A percentile compares a stretch with the other conserved stretches of the same genome.
Evolutionary conservation across 2,113 vertebrate genomes (phyloP).

Genomic region (Petroica traversi): DNA sequence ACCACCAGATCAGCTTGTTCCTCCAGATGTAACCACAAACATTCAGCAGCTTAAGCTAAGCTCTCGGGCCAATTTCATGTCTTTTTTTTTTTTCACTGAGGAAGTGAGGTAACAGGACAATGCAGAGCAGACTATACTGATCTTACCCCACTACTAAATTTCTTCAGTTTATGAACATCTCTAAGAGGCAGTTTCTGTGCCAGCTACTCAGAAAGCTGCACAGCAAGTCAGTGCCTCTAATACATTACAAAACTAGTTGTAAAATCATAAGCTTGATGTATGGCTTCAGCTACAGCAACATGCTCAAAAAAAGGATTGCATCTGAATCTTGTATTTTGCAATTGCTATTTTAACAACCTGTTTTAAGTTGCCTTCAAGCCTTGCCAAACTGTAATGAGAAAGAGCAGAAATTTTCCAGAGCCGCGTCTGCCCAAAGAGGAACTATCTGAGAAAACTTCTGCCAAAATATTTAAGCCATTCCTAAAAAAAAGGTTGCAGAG

Average conservation of each 20-base stretch:
- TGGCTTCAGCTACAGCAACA: not conserved
- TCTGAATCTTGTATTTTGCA: slow-evolving; percentile 17
- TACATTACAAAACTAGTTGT: not conserved
- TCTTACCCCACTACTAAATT: not conserved
- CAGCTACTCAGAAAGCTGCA: not conserved
- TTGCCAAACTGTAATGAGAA: slow-evolving; percentile 33
- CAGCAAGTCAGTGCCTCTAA: not conserved
- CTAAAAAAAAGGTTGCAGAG: not conserved
- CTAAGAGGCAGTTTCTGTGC: not conserved
- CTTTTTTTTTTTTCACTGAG: not conserved
- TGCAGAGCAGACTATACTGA: not conserved
- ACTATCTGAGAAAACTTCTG: not conserved
- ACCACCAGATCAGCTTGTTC: slow-evolving; percentile 23
- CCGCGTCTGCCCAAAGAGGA: not conserved
- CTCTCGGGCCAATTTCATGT: not conserved
- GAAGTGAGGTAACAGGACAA: slow-evolving; percentile 8
- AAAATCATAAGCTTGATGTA: not conserved
- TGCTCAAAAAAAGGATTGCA: not conserved
- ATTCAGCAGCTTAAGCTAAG: not conserved
- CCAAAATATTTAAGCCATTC: not conserved
- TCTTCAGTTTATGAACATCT: not conserved
- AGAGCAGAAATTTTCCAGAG: slow-evolving; percentile 17
- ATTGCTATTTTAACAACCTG: slow-evolving; percentile 37
- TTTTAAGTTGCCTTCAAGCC: slow-evolving; percentile 18
- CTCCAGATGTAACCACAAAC: slow-evolving; percentile 15